These are phyloP conservation scores for Tachysurus fulvidraco DNA, from an alignment of 2,113 vertebrate genomes.

Conservation along the genomic window DNA sequence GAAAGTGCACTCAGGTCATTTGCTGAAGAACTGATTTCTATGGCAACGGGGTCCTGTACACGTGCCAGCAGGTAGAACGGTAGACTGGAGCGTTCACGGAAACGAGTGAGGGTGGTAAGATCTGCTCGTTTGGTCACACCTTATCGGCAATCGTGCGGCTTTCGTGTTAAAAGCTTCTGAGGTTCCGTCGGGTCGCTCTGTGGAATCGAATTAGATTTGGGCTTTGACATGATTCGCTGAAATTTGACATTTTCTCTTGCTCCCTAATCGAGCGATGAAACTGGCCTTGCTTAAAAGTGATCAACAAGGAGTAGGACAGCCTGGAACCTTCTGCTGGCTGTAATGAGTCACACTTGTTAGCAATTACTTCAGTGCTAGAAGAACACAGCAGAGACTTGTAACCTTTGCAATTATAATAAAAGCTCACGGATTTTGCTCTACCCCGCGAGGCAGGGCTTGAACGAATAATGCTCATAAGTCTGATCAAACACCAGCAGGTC, in stretches of 20 bases:
- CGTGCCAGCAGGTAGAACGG: conserved; percentile 38
- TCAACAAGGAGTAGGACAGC: neutral
- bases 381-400: conserved; percentile 26
- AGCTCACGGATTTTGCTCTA: neutral
- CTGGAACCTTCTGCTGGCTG: neutral
- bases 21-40: conserved; percentile 42
- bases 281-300: conserved; percentile 9
- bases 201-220: neutral
- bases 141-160: neutral
- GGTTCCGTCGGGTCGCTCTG: neutral
- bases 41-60: conserved; percentile 41
- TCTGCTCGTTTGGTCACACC: neutral
- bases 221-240: neutral
- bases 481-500: conserved; percentile 19
- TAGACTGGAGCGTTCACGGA: neutral
- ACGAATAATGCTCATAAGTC: conserved; percentile 32
- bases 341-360: conserved; percentile 22
- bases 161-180: conserved; percentile 16
- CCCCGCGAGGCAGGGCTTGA: conserved; percentile 10
- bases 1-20: conserved; percentile 45
- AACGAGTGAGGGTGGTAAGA: neutral
- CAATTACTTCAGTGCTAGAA: conserved; percentile 2
- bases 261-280: neutral
- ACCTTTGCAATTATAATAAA: conserved; percentile 21
- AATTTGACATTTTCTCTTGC: conserved; percentile 14